Percentiles rank a stretch among this genome's conserved stretches.
phyloP scores from a whole-genome alignment of 2,888 invertebrate species.

The Julus scandinavius region DNA sequence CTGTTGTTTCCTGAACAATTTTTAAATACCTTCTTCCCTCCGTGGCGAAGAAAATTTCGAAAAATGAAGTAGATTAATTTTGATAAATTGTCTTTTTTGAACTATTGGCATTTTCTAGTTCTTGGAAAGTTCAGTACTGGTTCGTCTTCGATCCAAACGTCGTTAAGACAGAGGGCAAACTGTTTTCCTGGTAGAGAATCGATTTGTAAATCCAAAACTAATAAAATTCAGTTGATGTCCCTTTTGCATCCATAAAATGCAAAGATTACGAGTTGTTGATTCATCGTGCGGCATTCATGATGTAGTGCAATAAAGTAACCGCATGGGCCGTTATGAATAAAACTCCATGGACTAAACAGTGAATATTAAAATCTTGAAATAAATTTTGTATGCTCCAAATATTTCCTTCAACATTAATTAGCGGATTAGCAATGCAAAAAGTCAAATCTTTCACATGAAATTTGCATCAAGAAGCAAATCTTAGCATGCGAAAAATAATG shows the following conservation, averaged over 20 bases:
- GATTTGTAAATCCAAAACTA: slow-evolving; percentile 13
- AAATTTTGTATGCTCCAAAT: neutral
- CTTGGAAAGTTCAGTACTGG: neutral
- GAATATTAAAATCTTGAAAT: neutral
- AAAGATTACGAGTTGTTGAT: slow-evolving; percentile 27
- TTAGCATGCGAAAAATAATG: neutral
- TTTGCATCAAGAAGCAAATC: neutral
- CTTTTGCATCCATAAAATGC: slow-evolving; percentile 27
- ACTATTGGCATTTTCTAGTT: neutral
- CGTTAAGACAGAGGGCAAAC: slow-evolving; percentile 20
- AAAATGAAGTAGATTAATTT: slow-evolving; percentile 12
- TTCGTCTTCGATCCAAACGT: slow-evolving; percentile 8
- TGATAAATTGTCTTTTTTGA: slow-evolving; percentile 14
- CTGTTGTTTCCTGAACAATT: neutral
- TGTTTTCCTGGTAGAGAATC: neutral
- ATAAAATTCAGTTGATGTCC: slow-evolving; percentile 11
- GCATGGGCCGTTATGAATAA: neutral
- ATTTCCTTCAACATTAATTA: neutral
- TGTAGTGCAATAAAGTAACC: neutral
- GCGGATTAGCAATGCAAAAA: too few relatives aligned
- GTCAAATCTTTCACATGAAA: neutral
- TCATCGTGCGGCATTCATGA: neutral
- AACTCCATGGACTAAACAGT: neutral
- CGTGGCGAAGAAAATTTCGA: neutral
- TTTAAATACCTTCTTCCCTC: neutral